Evolutionary conservation across 2,888 invertebrate genomes (phyloP).

Genomic region (Caenorhabditis angaria): DNA sequence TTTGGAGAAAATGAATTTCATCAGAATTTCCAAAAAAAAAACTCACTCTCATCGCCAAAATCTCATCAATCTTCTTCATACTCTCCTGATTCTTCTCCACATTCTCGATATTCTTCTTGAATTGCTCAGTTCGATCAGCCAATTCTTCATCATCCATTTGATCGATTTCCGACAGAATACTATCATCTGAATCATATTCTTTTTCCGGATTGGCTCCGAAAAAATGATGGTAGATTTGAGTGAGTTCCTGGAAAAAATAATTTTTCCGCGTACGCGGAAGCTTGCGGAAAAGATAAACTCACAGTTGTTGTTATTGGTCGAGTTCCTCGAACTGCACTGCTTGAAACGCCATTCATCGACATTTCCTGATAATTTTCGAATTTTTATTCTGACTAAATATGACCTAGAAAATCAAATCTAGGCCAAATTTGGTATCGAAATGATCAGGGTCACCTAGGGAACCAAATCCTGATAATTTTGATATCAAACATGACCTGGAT

Average conservation of each 20-base stretch:
- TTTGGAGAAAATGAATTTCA: background rate
- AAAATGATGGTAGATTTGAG: constrained; percentile 12
- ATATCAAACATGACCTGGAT: too few species aligned
- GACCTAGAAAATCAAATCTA: too few species aligned
- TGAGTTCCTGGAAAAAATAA: constrained; percentile 6
- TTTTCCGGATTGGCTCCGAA: constrained; percentile 16
- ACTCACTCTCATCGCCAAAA: background rate
- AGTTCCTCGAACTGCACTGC: background rate
- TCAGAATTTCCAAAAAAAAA: background rate
- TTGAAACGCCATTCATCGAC: background rate
- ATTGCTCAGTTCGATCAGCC: constrained; percentile 10
- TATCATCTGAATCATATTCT: constrained; percentile 32
- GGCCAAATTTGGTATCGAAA: too few species aligned
- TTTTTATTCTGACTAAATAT: too few species aligned
- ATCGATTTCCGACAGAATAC: constrained; percentile 30
- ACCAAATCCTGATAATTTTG: too few species aligned
- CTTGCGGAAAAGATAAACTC: background rate
- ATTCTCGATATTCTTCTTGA: constrained; percentile 7
- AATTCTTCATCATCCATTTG: constrained; percentile 25
- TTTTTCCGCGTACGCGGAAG: constrained; percentile 9
- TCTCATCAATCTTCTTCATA: constrained; percentile 6
- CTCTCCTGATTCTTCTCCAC: constrained; percentile 6
- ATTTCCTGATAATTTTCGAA: constrained; percentile 1
- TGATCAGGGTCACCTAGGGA: too few species aligned
- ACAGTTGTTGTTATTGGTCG: background rate